Percentiles rank a stretch among this genome's conserved stretches.
phyloP scores from a whole-genome alignment of 2,888 invertebrate genomes.

The Hololepta plana region DNA sequence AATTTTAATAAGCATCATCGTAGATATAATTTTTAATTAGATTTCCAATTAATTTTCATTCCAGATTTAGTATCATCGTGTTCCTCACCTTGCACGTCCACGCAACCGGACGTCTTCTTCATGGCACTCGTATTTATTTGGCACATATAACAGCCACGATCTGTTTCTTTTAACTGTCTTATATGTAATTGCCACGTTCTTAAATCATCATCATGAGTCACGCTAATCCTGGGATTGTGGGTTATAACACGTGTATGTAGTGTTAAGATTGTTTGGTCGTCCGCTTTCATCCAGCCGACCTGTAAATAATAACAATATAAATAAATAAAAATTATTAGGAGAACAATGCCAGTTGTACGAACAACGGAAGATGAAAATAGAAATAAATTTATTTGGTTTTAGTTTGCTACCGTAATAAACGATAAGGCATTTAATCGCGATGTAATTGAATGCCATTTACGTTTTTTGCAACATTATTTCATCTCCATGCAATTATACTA shows the following conservation, averaged over 20 bases:
- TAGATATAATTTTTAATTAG: no score
- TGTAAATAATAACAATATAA: constrained; percentile 21
- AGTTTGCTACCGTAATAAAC: no score
- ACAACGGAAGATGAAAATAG: no score
- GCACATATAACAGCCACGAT: constrained; percentile 66
- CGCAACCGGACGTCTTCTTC: constrained; percentile 60
- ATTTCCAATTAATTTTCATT: no score
- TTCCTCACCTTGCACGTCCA: constrained; percentile 54
- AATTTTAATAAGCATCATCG: no score
- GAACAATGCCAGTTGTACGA: no score
- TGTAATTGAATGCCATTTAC: no score
- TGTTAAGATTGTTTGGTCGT: constrained; percentile 58
- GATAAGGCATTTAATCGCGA: no score
- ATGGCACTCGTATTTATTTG: constrained; percentile 61
- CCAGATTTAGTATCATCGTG: no score
- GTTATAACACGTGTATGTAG: constrained; percentile 57
- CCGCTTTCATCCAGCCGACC: constrained; percentile 62
- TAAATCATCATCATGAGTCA: constrained; percentile 52
- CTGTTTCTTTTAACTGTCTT: constrained; percentile 49
- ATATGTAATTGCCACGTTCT: constrained; percentile 58
- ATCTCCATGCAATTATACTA: no score
- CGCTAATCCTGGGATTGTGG: constrained; percentile 51
- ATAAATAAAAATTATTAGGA: constrained; percentile 7
- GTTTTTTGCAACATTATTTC: no score
- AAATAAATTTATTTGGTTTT: no score